Conservation (phyloP, 2,888 invertebrate genomes). For the Drosophila maculinotata region DNA sequence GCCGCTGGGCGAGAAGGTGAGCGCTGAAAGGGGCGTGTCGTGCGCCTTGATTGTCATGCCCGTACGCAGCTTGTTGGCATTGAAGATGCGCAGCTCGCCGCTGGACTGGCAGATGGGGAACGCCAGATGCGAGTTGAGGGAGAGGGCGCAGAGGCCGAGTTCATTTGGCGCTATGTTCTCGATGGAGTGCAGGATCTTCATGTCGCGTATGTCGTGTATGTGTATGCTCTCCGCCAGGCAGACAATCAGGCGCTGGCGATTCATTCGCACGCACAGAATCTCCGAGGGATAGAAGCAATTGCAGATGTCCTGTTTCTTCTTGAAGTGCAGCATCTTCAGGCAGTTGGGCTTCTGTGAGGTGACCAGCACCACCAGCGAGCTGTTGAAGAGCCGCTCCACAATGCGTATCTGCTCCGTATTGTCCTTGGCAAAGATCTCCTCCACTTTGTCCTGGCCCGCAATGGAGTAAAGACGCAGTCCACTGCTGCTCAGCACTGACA, state of each 20-base stretch:
- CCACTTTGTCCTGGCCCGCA: constrained; percentile 82
- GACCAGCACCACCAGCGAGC: constrained; percentile 84
- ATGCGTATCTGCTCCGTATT: constrained; percentile 83
- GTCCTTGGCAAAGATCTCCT: constrained; percentile 84
- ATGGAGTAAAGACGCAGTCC: constrained; percentile 84
- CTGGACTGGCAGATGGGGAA: constrained; percentile 82
- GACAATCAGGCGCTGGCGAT: constrained; percentile 83
- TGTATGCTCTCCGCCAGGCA: constrained; percentile 84
- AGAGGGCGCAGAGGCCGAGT: constrained; percentile 83
- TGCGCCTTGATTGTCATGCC: constrained; percentile 84
- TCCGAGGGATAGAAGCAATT: constrained; percentile 84
- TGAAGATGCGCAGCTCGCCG: constrained; percentile 84
- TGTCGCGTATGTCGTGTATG: constrained; percentile 85
- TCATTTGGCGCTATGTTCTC: constrained; percentile 83
- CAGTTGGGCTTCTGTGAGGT: constrained; percentile 84
- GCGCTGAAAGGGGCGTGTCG: constrained; percentile 83
- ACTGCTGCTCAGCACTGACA: constrained; percentile 79
- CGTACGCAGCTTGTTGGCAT: constrained; percentile 81
- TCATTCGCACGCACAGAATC: constrained; percentile 84
- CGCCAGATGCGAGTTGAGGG: constrained; percentile 84
- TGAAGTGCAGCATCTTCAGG: constrained; percentile 84
- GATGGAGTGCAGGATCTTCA: constrained; percentile 85
- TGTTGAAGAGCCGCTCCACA: constrained; percentile 84
- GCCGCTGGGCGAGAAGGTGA: constrained; percentile 84
- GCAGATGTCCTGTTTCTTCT: constrained; percentile 85